Percentiles rank a stretch among this genome's conserved stretches.
phyloP scores from a whole-genome alignment of 2,888 invertebrate species.

The Xanthorhoe designata region DNA sequence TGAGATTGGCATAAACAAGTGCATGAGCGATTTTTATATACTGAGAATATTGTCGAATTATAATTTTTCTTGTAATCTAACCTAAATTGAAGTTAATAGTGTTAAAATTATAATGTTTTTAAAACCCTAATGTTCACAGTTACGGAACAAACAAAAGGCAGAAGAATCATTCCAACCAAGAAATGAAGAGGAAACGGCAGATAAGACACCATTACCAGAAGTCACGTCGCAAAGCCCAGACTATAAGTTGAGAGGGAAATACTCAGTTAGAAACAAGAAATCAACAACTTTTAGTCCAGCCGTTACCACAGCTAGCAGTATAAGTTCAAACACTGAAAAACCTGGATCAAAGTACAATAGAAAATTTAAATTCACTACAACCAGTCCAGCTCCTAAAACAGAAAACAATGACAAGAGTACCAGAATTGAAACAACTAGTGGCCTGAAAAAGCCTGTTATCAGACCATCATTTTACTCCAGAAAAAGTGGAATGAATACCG shows the following conservation, averaged over 20 bases:
- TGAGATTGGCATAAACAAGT: neutral
- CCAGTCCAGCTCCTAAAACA: conserved; percentile 55
- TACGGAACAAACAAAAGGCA: conserved; percentile 60
- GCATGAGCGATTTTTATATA: neutral
- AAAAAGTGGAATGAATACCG: conserved; percentile 55
- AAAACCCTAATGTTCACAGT: conserved; percentile 58
- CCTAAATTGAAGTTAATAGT: neutral
- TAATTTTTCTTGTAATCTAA: neutral
- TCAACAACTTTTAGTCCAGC: conserved; percentile 53
- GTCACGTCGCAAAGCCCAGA: conserved; percentile 55
- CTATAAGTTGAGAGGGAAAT: conserved; percentile 64
- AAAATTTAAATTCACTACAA: conserved; percentile 69
- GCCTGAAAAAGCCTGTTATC: conserved; percentile 60
- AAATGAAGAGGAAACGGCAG: conserved; percentile 48
- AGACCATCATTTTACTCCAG: conserved; percentile 67
- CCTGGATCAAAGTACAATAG: conserved; percentile 67
- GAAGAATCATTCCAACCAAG: conserved; percentile 55
- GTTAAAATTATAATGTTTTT: neutral
- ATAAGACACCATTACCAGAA: conserved; percentile 49
- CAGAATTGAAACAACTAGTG: conserved; percentile 52
- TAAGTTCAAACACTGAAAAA: conserved; percentile 55
- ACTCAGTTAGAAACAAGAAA: conserved; percentile 64
- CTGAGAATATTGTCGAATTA: neutral
- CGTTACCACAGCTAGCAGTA: conserved; percentile 47
- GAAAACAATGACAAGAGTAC: conserved; percentile 55